These are phyloP conservation scores for Actinostola sp. DNA, from an alignment of 92 coral and sea anemone species.

Conservation along the genomic window DNA sequence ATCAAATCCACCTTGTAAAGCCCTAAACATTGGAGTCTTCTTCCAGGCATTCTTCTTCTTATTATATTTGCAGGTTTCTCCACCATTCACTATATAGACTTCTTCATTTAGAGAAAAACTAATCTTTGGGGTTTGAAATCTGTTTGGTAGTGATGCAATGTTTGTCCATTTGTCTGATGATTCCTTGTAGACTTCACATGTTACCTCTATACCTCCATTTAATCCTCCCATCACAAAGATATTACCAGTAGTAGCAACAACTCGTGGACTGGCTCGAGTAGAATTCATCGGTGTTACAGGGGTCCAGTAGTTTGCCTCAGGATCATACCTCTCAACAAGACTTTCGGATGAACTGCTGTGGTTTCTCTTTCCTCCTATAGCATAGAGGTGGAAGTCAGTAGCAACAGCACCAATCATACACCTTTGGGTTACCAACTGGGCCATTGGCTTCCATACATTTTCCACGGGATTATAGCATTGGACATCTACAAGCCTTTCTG, in stretches of 20 bases:
- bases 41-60: constrained; percentile 38
- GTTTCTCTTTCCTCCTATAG: constrained; percentile 62
- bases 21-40: constrained; percentile 15
- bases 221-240: constrained; percentile 73
- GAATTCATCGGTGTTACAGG: constrained; percentile 51
- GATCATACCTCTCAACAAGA: constrained; percentile 70
- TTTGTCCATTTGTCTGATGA: constrained; percentile 50
- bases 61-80: constrained; percentile 25
- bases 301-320: constrained; percentile 63
- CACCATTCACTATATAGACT: constrained; percentile 23
- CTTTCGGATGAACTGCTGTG: constrained; percentile 12
- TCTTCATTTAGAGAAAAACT: constrained; percentile 18
- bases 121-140: constrained; percentile 19
- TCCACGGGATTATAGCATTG: constrained; percentile 72
- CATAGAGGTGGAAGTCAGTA: constrained; percentile 50
- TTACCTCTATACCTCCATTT: constrained; percentile 1
- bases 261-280: constrained; percentile 43
- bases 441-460: constrained; percentile 62
- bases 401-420: constrained; percentile 70
- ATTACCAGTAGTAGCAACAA: constrained; percentile 34
- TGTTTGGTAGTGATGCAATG: constrained; percentile 43
- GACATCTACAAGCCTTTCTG: constrained; percentile 13
- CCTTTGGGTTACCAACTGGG: constrained; percentile 58
- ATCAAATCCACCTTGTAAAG: constrained; percentile 30
- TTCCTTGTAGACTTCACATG: constrained; percentile 66